phyloP scores from a whole-genome alignment of 2,797 vertebrate species.

The Microctenopoma stevenorrisi region DNA sequence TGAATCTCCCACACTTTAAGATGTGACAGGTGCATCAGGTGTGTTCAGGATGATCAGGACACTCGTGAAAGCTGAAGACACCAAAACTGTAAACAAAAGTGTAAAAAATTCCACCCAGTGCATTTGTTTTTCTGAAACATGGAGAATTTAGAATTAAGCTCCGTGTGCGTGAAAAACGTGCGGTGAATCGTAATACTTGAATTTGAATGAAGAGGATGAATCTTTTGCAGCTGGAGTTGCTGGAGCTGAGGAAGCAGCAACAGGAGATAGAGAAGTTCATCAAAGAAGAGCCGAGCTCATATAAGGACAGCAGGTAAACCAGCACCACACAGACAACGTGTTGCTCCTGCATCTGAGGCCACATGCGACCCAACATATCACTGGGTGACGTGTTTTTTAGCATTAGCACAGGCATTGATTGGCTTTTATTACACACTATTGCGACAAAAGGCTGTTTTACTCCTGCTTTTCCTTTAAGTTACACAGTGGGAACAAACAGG shows the following conservation, averaged over 20 bases:
- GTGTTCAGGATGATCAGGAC: too few relatives aligned
- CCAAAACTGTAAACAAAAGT: neutral
- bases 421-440: too few relatives aligned
- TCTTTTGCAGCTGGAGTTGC: slow-evolving; percentile 87
- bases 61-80: too few relatives aligned
- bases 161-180: too few relatives aligned
- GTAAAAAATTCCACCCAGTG: neutral
- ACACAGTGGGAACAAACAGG: neutral
- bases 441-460: too few relatives aligned
- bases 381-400: too few relatives aligned
- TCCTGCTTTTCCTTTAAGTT: too few relatives aligned
- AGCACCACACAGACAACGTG: neutral
- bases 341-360: too few relatives aligned
- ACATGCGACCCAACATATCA: too few relatives aligned
- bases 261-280: slow-evolving; percentile 78
- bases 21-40: too few relatives aligned
- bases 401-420: too few relatives aligned
- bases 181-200: neutral
- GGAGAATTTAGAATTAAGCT: slow-evolving; percentile 1
- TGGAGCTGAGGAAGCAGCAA: slow-evolving; percentile 82
- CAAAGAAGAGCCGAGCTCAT: slow-evolving; percentile 67
- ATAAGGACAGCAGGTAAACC: slow-evolving; percentile 81
- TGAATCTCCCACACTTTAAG: too few relatives aligned
- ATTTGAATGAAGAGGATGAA: slow-evolving; percentile 18
- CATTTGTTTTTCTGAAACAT: neutral